Percentiles rank a stretch among this genome's conserved stretches.
phyloP scores from a whole-genome alignment of 2,888 invertebrate genomes.

The Amphimallon solstitiale region DNA sequence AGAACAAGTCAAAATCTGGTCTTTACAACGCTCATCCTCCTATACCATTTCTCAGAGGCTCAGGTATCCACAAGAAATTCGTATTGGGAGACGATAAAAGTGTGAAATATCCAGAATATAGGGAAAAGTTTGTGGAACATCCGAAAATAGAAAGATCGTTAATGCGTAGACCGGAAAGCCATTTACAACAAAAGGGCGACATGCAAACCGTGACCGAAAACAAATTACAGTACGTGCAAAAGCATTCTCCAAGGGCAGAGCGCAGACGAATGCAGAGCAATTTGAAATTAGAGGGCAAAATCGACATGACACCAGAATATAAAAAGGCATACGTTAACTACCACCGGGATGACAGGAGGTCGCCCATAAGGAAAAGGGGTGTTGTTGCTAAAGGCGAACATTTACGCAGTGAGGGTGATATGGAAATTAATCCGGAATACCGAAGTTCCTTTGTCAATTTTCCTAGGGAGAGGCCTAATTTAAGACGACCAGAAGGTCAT shows the following conservation, averaged over 20 bases:
- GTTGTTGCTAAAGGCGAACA: constrained; percentile 41
- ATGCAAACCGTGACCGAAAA: constrained; percentile 49
- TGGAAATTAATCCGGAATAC: constrained; percentile 55
- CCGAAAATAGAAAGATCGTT: constrained; percentile 41
- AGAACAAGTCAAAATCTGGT: constrained; percentile 62
- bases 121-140: constrained; percentile 54
- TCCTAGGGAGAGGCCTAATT: constrained; percentile 62
- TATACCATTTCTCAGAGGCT: constrained; percentile 56
- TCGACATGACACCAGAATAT: constrained; percentile 62
- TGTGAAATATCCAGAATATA: constrained; percentile 53
- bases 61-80: constrained; percentile 26
- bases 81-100: constrained; percentile 35
- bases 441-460: constrained; percentile 61
- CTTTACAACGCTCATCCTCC: constrained; percentile 54
- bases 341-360: constrained; percentile 46
- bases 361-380: constrained; percentile 45
- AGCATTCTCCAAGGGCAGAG: constrained; percentile 51
- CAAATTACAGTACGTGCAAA: constrained; percentile 48
- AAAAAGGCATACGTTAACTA: constrained; percentile 58
- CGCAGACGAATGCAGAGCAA: constrained; percentile 56
- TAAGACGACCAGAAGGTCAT: constrained; percentile 58
- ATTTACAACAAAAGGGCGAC: constrained; percentile 48
- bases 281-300: constrained; percentile 59
- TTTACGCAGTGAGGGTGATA: constrained; percentile 51
- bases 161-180: constrained; percentile 50